phyloP scores from a whole-genome alignment of 2,797 vertebrate species.

The Fistularia commersonii region DNA sequence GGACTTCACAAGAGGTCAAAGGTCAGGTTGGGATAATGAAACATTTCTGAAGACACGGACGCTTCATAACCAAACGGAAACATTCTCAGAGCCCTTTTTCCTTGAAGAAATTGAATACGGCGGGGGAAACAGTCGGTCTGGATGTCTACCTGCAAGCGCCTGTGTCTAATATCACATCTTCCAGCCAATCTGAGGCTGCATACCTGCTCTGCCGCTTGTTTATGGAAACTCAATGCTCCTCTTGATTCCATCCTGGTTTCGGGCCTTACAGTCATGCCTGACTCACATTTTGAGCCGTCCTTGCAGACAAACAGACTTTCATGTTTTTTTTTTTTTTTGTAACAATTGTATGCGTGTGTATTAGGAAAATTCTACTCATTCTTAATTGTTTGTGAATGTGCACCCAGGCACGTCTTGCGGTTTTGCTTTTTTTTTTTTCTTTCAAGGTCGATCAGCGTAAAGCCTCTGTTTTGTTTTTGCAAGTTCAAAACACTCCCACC shows the following conservation, averaged over 20 bases:
- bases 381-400: constrained; percentile 46
- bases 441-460: constrained; percentile 3
- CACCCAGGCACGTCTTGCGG: constrained; percentile 17
- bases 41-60: too few species aligned
- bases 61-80: background rate
- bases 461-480: background rate
- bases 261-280: constrained; percentile 44
- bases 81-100: constrained; percentile 45
- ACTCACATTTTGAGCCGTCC: constrained; percentile 54
- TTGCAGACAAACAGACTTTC: constrained; percentile 46
- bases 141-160: constrained; percentile 30
- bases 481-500: too few species aligned
- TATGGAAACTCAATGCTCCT: constrained; percentile 45
- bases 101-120: constrained; percentile 45
- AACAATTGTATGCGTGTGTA: constrained; percentile 26
- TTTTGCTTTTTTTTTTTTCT: constrained; percentile 13
- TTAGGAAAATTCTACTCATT: constrained; percentile 49
- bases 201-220: constrained; percentile 44
- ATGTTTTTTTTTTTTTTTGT: constrained; percentile 1
- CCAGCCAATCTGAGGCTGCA: constrained; percentile 33
- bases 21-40: too few species aligned
- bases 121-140: constrained; percentile 38
- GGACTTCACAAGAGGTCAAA: too few species aligned
- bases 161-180: constrained; percentile 33
- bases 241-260: constrained; percentile 45